These are phyloP conservation scores for Acanthosepion esculentum DNA, from an alignment of 2,888 invertebrate species.

Conservation along the genomic window DNA sequence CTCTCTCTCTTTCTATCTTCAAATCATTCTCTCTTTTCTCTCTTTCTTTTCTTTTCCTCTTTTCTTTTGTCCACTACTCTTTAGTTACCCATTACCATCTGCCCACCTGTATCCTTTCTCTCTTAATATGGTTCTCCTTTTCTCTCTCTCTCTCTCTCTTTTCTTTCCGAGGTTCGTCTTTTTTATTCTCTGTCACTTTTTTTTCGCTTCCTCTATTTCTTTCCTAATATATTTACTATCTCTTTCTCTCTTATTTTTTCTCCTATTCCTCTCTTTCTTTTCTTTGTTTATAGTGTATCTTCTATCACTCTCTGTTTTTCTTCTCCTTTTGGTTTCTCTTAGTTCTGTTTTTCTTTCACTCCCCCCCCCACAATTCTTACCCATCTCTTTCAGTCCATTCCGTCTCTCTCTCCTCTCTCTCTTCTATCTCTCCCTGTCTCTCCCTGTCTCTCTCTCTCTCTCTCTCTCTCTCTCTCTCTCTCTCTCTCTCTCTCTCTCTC, in stretches of 20 bases:
- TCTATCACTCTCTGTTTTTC: neutral
- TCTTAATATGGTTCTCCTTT: no score
- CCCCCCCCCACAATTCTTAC: no score
- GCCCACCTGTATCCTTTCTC: no score
- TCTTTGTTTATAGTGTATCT: neutral
- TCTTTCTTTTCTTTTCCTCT: no score
- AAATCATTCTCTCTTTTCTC: no score
- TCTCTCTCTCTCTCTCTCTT: neutral
- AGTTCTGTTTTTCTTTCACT: no score
- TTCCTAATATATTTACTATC: no score
- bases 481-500: neutral
- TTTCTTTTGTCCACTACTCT: no score
- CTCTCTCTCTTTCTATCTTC: no score
- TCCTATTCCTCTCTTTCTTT: neutral
- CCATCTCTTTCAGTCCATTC: neutral
- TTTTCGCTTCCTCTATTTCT: neutral
- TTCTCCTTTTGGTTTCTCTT: neutral
- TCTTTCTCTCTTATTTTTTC: neutral
- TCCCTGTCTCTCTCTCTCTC: neutral
- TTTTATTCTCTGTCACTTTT: neutral
- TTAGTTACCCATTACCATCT: no score
- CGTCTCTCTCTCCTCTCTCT: no score
- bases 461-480: neutral
- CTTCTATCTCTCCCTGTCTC: neutral
- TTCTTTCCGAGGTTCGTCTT: neutral